Evolutionary conservation across 2,888 invertebrate species (phyloP).

Genomic region (Masnerella sp.): DNA sequence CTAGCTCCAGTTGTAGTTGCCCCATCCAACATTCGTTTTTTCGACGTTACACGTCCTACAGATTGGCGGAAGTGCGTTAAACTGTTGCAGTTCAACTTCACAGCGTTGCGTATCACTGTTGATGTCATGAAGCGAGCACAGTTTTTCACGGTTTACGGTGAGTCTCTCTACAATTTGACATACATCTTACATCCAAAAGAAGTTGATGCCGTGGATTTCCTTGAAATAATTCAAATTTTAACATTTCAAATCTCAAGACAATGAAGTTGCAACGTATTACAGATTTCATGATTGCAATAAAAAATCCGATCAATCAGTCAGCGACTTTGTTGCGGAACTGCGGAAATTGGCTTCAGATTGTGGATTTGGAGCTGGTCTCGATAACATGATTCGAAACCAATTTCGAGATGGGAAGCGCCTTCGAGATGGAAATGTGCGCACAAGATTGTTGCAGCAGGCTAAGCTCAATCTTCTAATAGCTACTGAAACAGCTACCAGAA

Average conservation of each 20-base stretch:
- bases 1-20: constrained; percentile 5
- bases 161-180: neutral
- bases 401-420: neutral
- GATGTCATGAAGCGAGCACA: constrained; percentile 3
- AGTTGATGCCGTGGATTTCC: neutral
- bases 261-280: constrained; percentile 9
- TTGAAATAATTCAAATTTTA: neutral
- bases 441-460: neutral
- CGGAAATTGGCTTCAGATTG: neutral
- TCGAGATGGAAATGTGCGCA: neutral
- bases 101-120: neutral
- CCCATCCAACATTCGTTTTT: neutral
- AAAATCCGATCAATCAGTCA: neutral
- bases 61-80: neutral
- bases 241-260: neutral
- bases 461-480: neutral
- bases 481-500: constrained; percentile 1
- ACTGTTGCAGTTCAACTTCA: neutral
- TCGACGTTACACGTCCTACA: constrained; percentile 1
- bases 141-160: neutral
- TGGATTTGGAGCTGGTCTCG: neutral
- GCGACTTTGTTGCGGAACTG: constrained; percentile 7
- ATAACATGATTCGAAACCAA: constrained; percentile 5
- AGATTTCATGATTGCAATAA: constrained; percentile 4
- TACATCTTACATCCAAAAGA: constrained; percentile 3